Conservation (phyloP, 2,797 vertebrate genomes). For the Falco concolor region DNA sequence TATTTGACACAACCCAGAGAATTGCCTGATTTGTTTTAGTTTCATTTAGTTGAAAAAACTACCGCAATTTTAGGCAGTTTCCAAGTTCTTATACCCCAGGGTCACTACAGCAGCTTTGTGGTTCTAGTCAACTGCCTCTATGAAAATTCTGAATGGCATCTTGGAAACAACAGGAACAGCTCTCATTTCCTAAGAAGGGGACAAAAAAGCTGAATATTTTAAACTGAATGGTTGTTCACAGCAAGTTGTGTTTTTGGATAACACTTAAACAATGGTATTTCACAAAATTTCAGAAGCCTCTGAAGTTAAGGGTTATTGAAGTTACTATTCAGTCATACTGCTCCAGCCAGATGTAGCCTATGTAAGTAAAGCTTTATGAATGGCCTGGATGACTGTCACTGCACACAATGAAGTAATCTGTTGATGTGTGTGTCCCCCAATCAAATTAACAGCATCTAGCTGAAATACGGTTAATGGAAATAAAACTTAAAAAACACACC, state of each 20-base stretch:
- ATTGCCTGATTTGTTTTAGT: neutral
- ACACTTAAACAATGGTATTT: neutral
- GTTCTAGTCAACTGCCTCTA: neutral
- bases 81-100: neutral
- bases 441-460: neutral
- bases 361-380: neutral
- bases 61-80: neutral
- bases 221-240: neutral
- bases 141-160: neutral
- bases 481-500: neutral
- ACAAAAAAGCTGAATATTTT: neutral
- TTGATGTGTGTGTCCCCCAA: neutral
- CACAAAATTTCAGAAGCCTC: neutral
- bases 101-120: neutral
- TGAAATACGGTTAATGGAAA: neutral
- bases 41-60: neutral
- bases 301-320: neutral
- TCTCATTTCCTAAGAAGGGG: neutral
- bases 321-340: neutral
- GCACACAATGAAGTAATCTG: neutral
- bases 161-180: neutral
- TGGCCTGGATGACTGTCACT: neutral
- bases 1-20: neutral
- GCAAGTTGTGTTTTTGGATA: neutral
- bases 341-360: neutral